Base-by-base conservation (phyloP, 1,140 invertebrate genomes). In the Pinna nobilis region DNA sequence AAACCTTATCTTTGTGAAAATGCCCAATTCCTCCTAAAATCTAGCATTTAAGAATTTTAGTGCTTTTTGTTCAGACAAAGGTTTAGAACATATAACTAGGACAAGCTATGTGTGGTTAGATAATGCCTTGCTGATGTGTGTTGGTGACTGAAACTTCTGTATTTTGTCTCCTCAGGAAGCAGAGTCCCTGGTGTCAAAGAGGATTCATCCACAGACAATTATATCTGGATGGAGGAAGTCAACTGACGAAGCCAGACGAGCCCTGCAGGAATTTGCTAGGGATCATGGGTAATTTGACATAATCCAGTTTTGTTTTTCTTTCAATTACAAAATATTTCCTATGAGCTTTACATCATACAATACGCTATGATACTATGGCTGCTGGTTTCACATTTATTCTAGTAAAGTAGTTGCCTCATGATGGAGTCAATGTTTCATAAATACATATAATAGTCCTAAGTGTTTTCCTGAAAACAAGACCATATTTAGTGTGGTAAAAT, bases 131-230 rank as follows among this genome's bases (percentile, higher is more conserved):
- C n/a, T n/a, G n/a, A n/a, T n/a, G n/a, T n/a, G n/a, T n/a, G n/a
- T n/a, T 20, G 3, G 1, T 7, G 44, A 1, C 6, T 69, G 3
- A 32, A 32, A 49, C 49, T 70, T 60, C 4, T 60, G 4, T 47
- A 37, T n/a, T 64, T 70, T 32, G 70, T 9, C 37, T 39, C 78
- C 77, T 0, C 63, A 89, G 85, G 97, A 99, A 91, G 98, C 98
- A 3, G 98, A 99, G 88, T 94, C 95, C 83, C 89, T 99, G 15
- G 93, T 99, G 50, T 93, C 94, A 51, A 94, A 97, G 89, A 98
- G 98, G 89, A 93, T 99, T 72, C 98, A 99, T 90, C 98, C 98
- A 41, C 98, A 99, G 91, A 99, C 95, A 1, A 98, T 99, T 70
- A 96, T 99, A 77, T 89, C 94, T 73, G 98, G 98, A 13, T 99